Evolutionary conservation across 1,140 invertebrate species (phyloP).

Genomic region (Aphis craccivora): DNA sequence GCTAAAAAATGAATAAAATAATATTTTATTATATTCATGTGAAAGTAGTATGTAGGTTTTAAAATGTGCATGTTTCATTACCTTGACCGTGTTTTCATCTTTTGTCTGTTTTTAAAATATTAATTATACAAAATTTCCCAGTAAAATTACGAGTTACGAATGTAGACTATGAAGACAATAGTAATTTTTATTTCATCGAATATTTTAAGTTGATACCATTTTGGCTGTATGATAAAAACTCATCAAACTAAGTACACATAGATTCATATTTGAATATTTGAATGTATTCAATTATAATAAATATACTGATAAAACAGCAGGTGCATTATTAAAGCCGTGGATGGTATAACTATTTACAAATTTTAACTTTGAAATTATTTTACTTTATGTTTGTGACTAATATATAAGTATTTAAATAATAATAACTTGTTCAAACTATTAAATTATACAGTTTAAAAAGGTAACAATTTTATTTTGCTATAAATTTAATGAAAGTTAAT

Average conservation of each 20-base stretch:
- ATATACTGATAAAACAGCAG: not conserved
- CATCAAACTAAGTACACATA: too few species aligned
- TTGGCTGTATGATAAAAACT: not conserved
- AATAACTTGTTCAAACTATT: not conserved
- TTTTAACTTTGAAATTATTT: not conserved
- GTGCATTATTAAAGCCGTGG: too few species aligned
- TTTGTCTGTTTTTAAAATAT: not conserved
- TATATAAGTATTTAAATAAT: not conserved
- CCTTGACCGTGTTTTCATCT: not conserved
- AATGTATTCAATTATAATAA: not conserved
- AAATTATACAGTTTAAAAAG: not conserved
- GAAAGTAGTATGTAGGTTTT: not conserved
- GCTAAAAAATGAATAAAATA: not conserved
- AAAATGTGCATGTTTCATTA: not conserved
- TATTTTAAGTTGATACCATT: not conserved
- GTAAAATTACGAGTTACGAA: not conserved
- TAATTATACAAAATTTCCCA: not conserved
- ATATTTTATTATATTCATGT: not conserved
- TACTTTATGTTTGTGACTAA: not conserved
- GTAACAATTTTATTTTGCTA: not conserved
- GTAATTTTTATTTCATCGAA: not conserved
- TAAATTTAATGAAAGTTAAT: not conserved
- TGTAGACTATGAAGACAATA: not conserved
- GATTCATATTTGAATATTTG: too few species aligned
- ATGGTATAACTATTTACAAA: not conserved